These are phyloP conservation scores for Conomelus anceps DNA, from an alignment of 2,888 invertebrate genomes.

Conservation along the genomic window DNA sequence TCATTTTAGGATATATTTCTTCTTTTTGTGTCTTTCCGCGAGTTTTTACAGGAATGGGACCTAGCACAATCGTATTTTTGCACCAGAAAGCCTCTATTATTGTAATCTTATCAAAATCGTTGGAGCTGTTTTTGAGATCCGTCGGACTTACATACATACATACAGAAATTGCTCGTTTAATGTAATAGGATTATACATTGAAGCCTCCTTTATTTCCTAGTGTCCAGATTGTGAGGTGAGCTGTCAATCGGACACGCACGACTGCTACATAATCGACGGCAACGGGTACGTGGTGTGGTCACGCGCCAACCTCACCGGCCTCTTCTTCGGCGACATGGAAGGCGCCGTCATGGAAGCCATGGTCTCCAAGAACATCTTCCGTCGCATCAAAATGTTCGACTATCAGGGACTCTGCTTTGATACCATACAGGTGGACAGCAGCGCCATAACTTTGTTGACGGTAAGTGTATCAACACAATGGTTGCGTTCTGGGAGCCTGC, in stretches of 20 bases:
- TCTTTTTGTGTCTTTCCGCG: too few species aligned
- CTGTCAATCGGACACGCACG: conserved; percentile 56
- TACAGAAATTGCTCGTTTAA: too few species aligned
- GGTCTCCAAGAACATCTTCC: conserved; percentile 62
- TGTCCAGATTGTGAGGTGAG: conserved; percentile 49
- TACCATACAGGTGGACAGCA: conserved; percentile 40
- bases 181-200: too few species aligned
- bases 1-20: too few species aligned
- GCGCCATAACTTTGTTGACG: conserved; percentile 40
- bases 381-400: conserved; percentile 70
- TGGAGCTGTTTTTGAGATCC: too few species aligned
- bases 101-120: too few species aligned
- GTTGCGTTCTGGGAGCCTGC: too few species aligned
- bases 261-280: conserved; percentile 86
- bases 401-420: conserved; percentile 72
- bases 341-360: conserved; percentile 70
- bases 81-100: too few species aligned
- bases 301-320: conserved; percentile 61
- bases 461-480: conserved; percentile 36
- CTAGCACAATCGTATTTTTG: too few species aligned
- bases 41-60: too few species aligned
- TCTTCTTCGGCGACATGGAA: conserved; percentile 79
- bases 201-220: conserved; percentile 37
- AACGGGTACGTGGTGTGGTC: conserved; percentile 82
- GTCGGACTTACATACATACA: too few species aligned